Evolutionary conservation across 2,888 invertebrate genomes (phyloP).

Genomic region (Bombylius discolor): DNA sequence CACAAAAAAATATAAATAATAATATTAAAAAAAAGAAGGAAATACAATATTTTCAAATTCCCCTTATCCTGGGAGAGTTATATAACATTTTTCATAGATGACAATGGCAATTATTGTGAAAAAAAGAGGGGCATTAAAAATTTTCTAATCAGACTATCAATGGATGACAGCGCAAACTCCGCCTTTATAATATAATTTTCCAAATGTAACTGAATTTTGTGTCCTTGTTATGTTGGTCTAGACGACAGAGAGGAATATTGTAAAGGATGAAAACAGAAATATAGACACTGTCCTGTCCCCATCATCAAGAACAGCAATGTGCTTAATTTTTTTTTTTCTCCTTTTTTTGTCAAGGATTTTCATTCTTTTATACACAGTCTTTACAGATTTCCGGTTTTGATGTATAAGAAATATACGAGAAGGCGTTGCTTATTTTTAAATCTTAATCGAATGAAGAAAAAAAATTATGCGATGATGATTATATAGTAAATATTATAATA

Average conservation of each 20-base stretch:
- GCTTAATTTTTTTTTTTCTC: no score
- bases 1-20: no score
- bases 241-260: no score
- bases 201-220: no score
- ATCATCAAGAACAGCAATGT: no score
- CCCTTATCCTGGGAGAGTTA: neutral
- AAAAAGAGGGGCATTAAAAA: neutral
- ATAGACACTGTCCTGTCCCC: no score
- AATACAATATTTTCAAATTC: neutral
- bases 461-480: no score
- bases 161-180: slow-evolving; percentile 1
- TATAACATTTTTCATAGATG: neutral
- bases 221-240: neutral
- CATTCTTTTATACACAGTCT: neutral
- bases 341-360: no score
- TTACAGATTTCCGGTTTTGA: neutral
- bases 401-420: neutral
- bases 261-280: no score
- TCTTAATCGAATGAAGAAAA: no score
- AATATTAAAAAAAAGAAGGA: no score
- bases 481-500: no score
- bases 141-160: neutral
- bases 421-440: neutral
- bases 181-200: neutral
- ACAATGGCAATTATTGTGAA: slow-evolving; percentile 7